Conservation (phyloP, 2,797 vertebrate genomes). For the Hippocampus kuda region DNA sequence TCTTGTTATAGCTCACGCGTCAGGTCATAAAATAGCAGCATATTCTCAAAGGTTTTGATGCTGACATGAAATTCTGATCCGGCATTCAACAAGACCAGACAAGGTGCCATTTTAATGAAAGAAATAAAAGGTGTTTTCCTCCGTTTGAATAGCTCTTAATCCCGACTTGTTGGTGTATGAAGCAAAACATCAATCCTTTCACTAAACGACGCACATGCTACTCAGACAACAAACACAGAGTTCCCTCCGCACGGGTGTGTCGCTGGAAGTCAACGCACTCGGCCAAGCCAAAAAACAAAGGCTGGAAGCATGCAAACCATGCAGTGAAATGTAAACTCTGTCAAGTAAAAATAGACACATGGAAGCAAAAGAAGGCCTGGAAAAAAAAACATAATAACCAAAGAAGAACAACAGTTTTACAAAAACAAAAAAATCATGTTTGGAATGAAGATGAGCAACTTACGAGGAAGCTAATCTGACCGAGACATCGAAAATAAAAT, state of each 20-base stretch:
- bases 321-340: background rate
- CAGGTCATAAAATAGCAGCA: constrained; percentile 46
- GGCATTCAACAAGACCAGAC: background rate
- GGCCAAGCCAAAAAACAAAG: background rate
- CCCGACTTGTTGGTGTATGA: background rate
- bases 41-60: background rate
- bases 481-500: background rate
- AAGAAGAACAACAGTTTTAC: background rate
- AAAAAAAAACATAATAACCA: background rate
- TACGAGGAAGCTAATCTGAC: background rate
- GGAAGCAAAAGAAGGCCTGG: background rate
- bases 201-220: background rate
- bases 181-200: background rate
- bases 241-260: background rate
- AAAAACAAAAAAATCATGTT: background rate
- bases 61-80: background rate
- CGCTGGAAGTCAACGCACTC: background rate
- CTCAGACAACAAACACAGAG: background rate
- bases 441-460: background rate
- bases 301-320: background rate
- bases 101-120: background rate
- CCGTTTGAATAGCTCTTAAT: background rate
- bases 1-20: constrained; percentile 38
- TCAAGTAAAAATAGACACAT: background rate
- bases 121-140: background rate